Conservation (phyloP, 2,888 invertebrate species). For the Pycnomerus fuliginosus region DNA sequence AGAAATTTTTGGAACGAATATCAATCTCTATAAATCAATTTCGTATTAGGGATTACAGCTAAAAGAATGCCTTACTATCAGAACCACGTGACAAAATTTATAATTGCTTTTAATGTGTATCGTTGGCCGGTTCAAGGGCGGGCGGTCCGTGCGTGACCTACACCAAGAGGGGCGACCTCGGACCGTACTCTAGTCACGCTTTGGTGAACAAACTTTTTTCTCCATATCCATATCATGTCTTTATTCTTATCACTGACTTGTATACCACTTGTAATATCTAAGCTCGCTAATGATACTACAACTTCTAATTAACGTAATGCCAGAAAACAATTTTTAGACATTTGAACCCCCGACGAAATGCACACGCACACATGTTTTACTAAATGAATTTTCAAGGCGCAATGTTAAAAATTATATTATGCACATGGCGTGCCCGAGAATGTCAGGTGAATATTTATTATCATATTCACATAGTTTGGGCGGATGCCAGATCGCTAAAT, state of each 20-base stretch:
- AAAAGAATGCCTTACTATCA: too few species aligned
- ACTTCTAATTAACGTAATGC: constrained; percentile 12
- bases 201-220: constrained; percentile 12
- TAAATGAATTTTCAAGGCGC: constrained; percentile 33
- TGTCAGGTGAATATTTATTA: constrained; percentile 42
- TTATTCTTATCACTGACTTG: too few species aligned
- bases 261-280: too few species aligned
- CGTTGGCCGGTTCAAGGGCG: constrained; percentile 19
- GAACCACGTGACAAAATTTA: too few species aligned
- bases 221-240: too few species aligned
- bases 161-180: constrained; percentile 13
- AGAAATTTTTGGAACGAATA: too few species aligned
- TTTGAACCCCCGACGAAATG: constrained; percentile 1
- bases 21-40: too few species aligned
- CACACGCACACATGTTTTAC: constrained; percentile 23
- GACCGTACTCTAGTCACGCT: constrained; percentile 22
- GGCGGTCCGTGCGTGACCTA: constrained; percentile 20
- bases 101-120: too few species aligned
- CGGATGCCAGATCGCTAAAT: constrained; percentile 38
- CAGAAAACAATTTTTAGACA: constrained; percentile 4
- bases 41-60: too few species aligned
- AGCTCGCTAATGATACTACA: too few species aligned
- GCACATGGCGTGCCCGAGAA: constrained; percentile 34
- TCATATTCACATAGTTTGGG: constrained; percentile 39
- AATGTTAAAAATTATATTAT: constrained; percentile 38